phyloP scores from a whole-genome alignment of 2,888 invertebrate species.

The Margaritifera margaritifera region DNA sequence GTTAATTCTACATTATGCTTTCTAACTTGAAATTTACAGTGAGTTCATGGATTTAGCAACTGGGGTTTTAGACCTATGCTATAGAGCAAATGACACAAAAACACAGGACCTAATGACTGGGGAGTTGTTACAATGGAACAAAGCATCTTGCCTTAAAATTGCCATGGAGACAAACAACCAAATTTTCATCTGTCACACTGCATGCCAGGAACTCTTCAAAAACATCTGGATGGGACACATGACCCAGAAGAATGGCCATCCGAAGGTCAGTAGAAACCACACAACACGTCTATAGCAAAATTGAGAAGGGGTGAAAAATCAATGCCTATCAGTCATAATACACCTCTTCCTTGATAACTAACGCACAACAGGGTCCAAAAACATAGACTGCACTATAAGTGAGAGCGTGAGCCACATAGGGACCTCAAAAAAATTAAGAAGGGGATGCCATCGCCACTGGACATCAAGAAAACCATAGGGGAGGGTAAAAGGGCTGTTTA shows the following conservation, averaged over 20 bases:
- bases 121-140: conserved; percentile 66
- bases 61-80: conserved; percentile 69
- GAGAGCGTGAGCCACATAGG: too few species aligned
- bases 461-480: too few species aligned
- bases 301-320: too few species aligned
- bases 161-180: conserved; percentile 72
- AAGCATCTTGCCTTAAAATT: conserved; percentile 65
- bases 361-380: too few species aligned
- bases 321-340: too few species aligned
- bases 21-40: conserved; percentile 40
- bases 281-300: too few species aligned
- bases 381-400: too few species aligned
- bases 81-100: conserved; percentile 66
- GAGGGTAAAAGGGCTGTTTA: too few species aligned
- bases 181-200: conserved; percentile 70
- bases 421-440: too few species aligned
- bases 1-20: too few species aligned
- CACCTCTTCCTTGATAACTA: too few species aligned
- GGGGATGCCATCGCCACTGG: too few species aligned
- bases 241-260: conserved; percentile 56
- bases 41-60: conserved; percentile 67
- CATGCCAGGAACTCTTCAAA: conserved; percentile 71
- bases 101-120: conserved; percentile 67
- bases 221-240: conserved; percentile 72
- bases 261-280: conserved; percentile 30